Evolutionary conservation across 2,888 invertebrate species (phyloP).

Genomic region (Cerastoderma edule): DNA sequence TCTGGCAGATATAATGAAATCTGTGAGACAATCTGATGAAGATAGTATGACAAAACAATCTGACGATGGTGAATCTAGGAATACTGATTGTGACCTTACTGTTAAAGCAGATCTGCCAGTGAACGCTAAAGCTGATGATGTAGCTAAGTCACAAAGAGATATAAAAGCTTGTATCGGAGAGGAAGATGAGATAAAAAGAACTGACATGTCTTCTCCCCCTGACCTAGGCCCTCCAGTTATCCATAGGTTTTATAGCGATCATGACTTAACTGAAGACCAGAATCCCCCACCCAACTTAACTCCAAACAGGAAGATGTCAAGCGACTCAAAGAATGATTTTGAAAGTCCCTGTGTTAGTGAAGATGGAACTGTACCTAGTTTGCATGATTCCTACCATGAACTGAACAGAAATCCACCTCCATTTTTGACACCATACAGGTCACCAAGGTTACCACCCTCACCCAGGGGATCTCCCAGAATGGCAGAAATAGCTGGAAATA

Average conservation of each 20-base stretch:
- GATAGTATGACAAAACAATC: not conserved
- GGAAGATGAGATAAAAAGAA: constrained; percentile 30
- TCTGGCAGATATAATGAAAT: constrained; percentile 47
- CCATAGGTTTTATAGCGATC: constrained; percentile 15
- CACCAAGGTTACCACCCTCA: constrained; percentile 50
- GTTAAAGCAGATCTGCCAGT: too few relatives aligned
- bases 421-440: constrained; percentile 52
- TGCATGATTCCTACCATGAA: constrained; percentile 12
- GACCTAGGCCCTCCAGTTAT: constrained; percentile 64
- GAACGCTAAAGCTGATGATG: constrained; percentile 66
- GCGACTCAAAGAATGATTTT: constrained; percentile 11
- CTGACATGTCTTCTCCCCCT: constrained; percentile 53
- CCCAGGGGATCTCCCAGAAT: constrained; percentile 23
- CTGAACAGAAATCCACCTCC: constrained; percentile 41
- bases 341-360: not conserved
- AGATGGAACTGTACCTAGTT: not conserved
- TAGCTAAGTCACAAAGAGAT: constrained; percentile 59
- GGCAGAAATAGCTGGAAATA: not conserved
- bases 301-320: constrained; percentile 34
- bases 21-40: constrained; percentile 33
- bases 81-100: not conserved
- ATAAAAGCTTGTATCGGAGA: constrained; percentile 57
- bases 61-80: not conserved
- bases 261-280: constrained; percentile 20
- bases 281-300: constrained; percentile 45